These are phyloP conservation scores for Dione juno DNA, from an alignment of 2,888 invertebrate species.

Conservation along the genomic window DNA sequence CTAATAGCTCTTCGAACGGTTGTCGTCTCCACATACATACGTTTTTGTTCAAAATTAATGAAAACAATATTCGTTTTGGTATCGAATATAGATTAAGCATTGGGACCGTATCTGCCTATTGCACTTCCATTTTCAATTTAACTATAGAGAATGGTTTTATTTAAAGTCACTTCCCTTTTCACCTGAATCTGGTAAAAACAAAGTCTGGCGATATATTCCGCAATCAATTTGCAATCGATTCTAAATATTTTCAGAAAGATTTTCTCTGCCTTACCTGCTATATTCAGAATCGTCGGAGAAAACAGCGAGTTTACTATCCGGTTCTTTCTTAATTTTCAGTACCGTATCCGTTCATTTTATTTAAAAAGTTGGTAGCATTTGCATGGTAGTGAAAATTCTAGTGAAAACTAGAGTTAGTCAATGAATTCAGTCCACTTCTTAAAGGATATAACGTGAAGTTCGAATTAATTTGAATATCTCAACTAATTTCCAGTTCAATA, in stretches of 20 bases:
- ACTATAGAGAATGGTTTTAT: too few relatives aligned
- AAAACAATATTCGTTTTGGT: background rate
- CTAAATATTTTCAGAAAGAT: too few relatives aligned
- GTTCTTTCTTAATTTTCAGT: background rate
- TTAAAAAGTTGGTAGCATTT: background rate
- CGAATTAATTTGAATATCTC: slow-evolving; percentile 16
- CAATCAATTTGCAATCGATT: too few relatives aligned
- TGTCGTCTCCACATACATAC: background rate
- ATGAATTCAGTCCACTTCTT: background rate
- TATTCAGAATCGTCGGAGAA: too few relatives aligned
- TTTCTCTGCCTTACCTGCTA: too few relatives aligned
- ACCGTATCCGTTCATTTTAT: background rate
- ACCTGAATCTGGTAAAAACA: too few relatives aligned
- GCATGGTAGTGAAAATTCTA: slow-evolving; percentile 12
- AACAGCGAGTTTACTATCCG: too few relatives aligned
- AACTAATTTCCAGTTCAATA: slow-evolving; percentile 9
- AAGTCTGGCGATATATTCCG: too few relatives aligned
- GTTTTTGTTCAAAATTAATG: slow-evolving; percentile 5
- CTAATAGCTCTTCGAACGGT: slow-evolving; percentile 14
- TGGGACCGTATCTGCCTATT: too few relatives aligned
- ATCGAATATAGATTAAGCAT: too few relatives aligned
- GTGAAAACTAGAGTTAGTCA: slow-evolving; percentile 13
- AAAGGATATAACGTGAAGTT: slow-evolving; percentile 3
- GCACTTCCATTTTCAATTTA: too few relatives aligned
- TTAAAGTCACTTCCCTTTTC: too few relatives aligned